phyloP scores from a whole-genome alignment of 2,888 invertebrate genomes.

The Ferdinandea cuprea region DNA sequence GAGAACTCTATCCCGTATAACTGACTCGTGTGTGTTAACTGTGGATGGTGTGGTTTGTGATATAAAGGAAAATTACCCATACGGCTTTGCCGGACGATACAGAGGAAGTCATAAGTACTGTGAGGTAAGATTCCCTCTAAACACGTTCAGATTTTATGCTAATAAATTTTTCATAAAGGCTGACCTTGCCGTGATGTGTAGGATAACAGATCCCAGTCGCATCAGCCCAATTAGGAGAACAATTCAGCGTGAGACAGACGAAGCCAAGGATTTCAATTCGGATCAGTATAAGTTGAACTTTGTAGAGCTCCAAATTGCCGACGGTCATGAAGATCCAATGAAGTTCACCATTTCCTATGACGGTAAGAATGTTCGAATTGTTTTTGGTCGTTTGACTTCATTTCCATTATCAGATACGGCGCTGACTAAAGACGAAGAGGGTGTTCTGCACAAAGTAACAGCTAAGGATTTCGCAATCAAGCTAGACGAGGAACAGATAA shows the following conservation, averaged over 20 bases:
- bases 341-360: conserved; percentile 78
- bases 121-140: conserved; percentile 72
- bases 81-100: conserved; percentile 79
- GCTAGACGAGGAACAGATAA: conserved; percentile 75
- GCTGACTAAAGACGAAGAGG: conserved; percentile 79
- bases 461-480: conserved; percentile 65
- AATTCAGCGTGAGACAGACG: conserved; percentile 79
- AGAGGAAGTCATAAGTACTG: conserved; percentile 76
- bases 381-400: neutral
- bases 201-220: conserved; percentile 78
- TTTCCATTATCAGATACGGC: conserved; percentile 75
- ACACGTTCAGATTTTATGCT: neutral
- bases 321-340: conserved; percentile 81
- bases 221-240: conserved; percentile 79
- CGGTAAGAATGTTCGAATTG: conserved; percentile 74
- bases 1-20: conserved; percentile 79
- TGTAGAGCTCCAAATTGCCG: conserved; percentile 81
- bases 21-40: conserved; percentile 80
- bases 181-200: conserved; percentile 76
- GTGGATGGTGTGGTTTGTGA: conserved; percentile 77
- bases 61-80: conserved; percentile 78
- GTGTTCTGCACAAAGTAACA: conserved; percentile 79
- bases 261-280: conserved; percentile 79
- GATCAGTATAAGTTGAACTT: conserved; percentile 82
- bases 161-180: conserved; percentile 61